A percentile compares a stretch with the other conserved stretches of the same genome.
Evolutionary conservation across 2,113 vertebrate species (phyloP).

Genomic region (Cynocephalus volans): DNA sequence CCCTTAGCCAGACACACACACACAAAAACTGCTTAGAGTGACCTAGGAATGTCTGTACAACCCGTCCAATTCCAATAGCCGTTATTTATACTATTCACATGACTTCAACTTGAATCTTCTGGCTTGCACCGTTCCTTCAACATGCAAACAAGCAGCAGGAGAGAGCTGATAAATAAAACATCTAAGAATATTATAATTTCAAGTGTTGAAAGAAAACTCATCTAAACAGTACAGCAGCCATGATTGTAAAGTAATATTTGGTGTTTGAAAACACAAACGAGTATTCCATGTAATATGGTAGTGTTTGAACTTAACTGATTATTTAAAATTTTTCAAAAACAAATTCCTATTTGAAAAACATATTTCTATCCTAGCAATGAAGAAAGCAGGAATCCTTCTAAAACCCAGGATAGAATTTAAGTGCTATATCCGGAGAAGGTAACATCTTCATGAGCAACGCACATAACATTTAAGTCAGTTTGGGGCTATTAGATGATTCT

Average conservation of each 20-base stretch:
- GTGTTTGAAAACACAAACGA: conserved; percentile 69
- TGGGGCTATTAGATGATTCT: conserved; percentile 6
- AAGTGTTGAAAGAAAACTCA: conserved; percentile 62
- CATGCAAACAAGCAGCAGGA: conserved; percentile 58
- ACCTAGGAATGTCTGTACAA: not conserved
- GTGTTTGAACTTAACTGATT: conserved; percentile 48
- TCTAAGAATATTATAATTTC: conserved; percentile 43
- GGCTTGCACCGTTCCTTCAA: conserved; percentile 30
- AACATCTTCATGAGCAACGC: not conserved
- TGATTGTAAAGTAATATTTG: conserved; percentile 62
- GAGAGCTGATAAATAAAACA: conserved; percentile 66
- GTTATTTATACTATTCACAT: conserved; percentile 21
- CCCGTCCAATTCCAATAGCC: not conserved
- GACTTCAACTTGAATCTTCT: conserved; percentile 58
- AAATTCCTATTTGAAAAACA: conserved; percentile 23
- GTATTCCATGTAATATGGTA: conserved; percentile 6
- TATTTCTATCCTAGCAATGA: conserved; percentile 32
- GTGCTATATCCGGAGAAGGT: conserved; percentile 8
- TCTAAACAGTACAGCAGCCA: conserved; percentile 43
- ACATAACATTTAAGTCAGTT: not conserved
- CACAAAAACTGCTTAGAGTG: not conserved
- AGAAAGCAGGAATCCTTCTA: conserved; percentile 29
- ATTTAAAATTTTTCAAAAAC: conserved; percentile 54
- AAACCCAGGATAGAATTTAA: conserved; percentile 22
- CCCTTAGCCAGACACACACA: conserved; percentile 39